Base-by-base conservation (phyloP, 1,140 invertebrate species). In the Drosophila nasuta region DNA sequence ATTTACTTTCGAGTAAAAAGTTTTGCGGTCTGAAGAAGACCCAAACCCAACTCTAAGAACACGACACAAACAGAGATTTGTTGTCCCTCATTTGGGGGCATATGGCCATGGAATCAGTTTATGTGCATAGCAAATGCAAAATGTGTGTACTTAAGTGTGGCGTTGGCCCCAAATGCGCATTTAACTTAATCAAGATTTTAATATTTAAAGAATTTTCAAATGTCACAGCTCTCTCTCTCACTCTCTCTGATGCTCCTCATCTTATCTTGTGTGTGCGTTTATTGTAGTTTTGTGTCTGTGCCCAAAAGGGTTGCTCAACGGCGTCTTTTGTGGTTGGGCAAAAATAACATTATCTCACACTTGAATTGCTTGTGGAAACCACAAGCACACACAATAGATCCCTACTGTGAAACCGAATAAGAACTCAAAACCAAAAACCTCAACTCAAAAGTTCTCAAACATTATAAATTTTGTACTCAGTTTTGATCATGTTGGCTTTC, bases 101-200 rank as follows among this genome's bases (percentile, higher is more conserved):
- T 54, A 65, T 68, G 63, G 38, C 62, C 30, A 38, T 35, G 67
- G 75, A 74, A 65, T 78, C 72, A 60, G 65, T 78, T 78, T 70
- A 75, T 76, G 77, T 75, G 75, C 75, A 75, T 70, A 62, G 60
- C 66, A 70, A 78, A 80, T 77, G 75, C 64, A 59, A 78, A 80
- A 71, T 80, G 75, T 80, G 75, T 78, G 75, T 77, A 75, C 78
- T 80, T 80, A 78, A 75, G 75, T 66, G 73, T 57, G 54, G 57
- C 64, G 63, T 35, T 43, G 74, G 63, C 64, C 85, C 81, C 78
- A 77, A 89, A 85, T 89, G 85, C 85, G 81, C 85, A 89, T 89
- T 89, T 89, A 81, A 85, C 85, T 89, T 89, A 89, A 89, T 89
- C 85, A 89, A 89, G 85, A 89, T 89, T 89, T 89, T 89, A 89